Base-by-base conservation (phyloP, 1,140 invertebrate species). In the Ips typographus region DNA sequence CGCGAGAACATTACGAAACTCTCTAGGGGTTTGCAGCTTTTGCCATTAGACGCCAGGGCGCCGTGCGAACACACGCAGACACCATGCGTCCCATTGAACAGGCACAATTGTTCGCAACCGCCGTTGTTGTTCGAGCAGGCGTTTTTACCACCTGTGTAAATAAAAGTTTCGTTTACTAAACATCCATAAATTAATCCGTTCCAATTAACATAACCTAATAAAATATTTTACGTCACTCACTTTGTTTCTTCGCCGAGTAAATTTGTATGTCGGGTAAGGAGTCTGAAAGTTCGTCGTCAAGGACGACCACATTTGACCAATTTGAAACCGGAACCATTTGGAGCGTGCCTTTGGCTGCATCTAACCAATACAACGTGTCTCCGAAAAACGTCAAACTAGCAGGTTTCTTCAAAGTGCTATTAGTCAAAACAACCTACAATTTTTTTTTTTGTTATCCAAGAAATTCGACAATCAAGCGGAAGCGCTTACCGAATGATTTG, bases 291-390 rank as follows among this genome's bases (percentile, higher is more conserved):
- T 87, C 83, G 49, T 82, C 81, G n/a, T 84, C 75, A 2, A 93
- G 77, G 2, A 87, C 76, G 44, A 78, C 80, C 22, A 83, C 83
- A 64, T 86, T 80, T 0, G 80, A 84, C 0, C 88, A 74, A 79
- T 90, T 88, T 3, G 75, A 74, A 5, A 90, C 80, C 4, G 88
- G 85, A 0, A 88, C 88, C 71, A 83, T 79, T 65, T 87, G 85
- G 42, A 94, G 88, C 51, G 85, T 87, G 7, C 91, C 91, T 66
- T 84, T 82, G 3, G 84, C 82, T 2, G 68, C 61, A 38, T 98
- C 95, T 4, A 94, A 91, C 93, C 95, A 96, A 80, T 96, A 98
- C 1, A 96, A 79, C 76, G 87, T 88, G 77, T 90, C 85, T 3
- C 87, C 86, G 71, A 91, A 81, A 4, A 93, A 75, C 39, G 90